These are phyloP conservation scores for Sander lucioperca DNA, from an alignment of 2,113 vertebrate species.

Conservation along the genomic window DNA sequence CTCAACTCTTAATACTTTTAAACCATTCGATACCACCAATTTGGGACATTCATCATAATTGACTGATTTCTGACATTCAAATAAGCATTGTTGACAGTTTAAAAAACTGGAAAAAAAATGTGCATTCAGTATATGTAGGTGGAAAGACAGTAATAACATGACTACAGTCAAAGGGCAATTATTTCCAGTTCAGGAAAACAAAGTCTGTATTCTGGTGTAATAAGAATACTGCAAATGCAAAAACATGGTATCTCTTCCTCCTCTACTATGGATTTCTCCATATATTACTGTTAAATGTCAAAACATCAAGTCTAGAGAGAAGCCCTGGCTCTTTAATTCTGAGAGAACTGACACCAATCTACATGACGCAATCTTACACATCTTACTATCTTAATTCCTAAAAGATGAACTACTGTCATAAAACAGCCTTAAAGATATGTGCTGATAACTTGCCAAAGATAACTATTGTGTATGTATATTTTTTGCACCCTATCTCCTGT, in stretches of 20 bases:
- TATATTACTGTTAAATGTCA: conserved; percentile 33
- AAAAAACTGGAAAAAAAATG: neutral
- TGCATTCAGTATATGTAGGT: neutral
- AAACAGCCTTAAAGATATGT: neutral
- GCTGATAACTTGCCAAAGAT: too few species aligned
- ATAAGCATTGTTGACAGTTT: neutral
- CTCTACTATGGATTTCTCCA: neutral
- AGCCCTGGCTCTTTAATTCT: neutral
- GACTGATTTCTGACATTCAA: neutral
- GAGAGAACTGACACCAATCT: conserved; percentile 1
- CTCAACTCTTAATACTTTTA: neutral
- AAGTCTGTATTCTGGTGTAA: neutral
- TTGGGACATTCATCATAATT: neutral
- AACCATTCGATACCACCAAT: neutral
- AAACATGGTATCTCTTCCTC: conserved; percentile 26
- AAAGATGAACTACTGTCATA: neutral
- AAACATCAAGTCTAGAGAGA: neutral
- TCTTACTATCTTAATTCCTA: neutral
- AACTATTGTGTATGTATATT: neutral
- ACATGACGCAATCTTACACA: neutral
- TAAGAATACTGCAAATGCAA: neutral
- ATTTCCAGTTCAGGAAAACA: neutral
- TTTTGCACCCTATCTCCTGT: neutral
- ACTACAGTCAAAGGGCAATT: neutral
- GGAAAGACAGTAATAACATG: neutral